A percentile compares a stretch with the other conserved stretches of the same genome.
Evolutionary conservation across 1,140 invertebrate species (phyloP).

Genomic region (Nymphalis io): DNA sequence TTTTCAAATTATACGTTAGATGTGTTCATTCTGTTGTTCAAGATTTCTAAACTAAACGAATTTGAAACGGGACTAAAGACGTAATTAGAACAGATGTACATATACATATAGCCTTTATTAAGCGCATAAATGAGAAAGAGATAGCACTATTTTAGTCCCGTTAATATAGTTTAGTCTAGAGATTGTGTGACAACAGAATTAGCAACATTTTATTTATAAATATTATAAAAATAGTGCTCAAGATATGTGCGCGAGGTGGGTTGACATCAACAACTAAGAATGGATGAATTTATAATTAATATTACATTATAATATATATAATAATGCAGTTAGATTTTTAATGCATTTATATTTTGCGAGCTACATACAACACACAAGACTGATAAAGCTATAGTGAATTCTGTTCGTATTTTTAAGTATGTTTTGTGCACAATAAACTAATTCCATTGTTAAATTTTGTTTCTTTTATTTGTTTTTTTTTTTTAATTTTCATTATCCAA

Average conservation of each 20-base stretch:
- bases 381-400: slow-evolving; percentile 67
- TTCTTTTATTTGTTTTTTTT: slow-evolving; percentile 62
- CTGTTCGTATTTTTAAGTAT: slow-evolving; percentile 72
- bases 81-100: too few species aligned
- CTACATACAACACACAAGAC: slow-evolving; percentile 80
- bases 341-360: slow-evolving; percentile 75
- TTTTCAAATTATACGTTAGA: too few species aligned
- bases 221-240: slow-evolving; percentile 42
- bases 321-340: slow-evolving; percentile 61
- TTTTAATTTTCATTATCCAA: slow-evolving; percentile 32
- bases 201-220: too few species aligned
- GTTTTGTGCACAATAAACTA: slow-evolving; percentile 78
- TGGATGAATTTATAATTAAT: slow-evolving; percentile 42
- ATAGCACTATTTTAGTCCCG: too few species aligned
- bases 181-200: too few species aligned
- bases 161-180: too few species aligned
- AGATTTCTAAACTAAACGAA: too few species aligned
- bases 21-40: too few species aligned
- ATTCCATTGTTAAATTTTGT: slow-evolving; percentile 67
- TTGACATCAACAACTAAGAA: slow-evolving; percentile 44
- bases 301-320: slow-evolving; percentile 42
- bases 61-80: too few species aligned
- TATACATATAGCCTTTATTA: too few species aligned
- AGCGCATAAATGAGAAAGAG: too few species aligned
- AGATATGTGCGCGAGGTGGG: slow-evolving; percentile 53